Conservation (phyloP, 2,113 vertebrate genomes). For the Cebidichthys violaceus region DNA sequence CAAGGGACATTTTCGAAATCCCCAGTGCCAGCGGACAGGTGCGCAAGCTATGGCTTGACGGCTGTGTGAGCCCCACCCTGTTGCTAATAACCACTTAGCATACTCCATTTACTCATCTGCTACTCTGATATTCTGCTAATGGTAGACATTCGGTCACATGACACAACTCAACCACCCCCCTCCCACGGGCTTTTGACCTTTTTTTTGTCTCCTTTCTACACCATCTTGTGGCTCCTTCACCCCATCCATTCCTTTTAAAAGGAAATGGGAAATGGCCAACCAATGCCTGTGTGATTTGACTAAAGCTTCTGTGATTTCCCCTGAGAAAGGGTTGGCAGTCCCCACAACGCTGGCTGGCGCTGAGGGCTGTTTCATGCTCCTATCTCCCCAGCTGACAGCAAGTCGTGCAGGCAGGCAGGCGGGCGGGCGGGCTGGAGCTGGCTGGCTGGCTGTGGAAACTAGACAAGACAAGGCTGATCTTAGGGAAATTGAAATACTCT, state of each 20-base stretch:
- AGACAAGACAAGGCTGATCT: constrained; percentile 72
- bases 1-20: constrained; percentile 56
- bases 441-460: constrained; percentile 58
- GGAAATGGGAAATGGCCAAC: constrained; percentile 69
- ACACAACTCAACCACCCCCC: constrained; percentile 28
- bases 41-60: constrained; percentile 52
- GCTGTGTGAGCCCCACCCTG: constrained; percentile 43
- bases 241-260: constrained; percentile 35
- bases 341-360: constrained; percentile 63
- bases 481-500: constrained; percentile 78
- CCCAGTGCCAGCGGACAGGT: constrained; percentile 68
- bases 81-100: constrained; percentile 75
- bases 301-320: constrained; percentile 83
- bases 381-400: constrained; percentile 76
- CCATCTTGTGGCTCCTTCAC: constrained; percentile 17
- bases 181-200: constrained; percentile 63
- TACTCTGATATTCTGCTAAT: constrained; percentile 71
- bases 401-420: constrained; percentile 58
- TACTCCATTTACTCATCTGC: constrained; percentile 72
- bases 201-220: constrained; percentile 44
- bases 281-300: constrained; percentile 77
- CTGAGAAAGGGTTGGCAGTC: constrained; percentile 75
- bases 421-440: constrained; percentile 35
- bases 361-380: constrained; percentile 70
- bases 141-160: constrained; percentile 59